Evolutionary conservation across 2,888 invertebrate species (phyloP), one percentile per base, ranked within the genome.

Genomic region (Eristalinus sepulchralis): DNA sequence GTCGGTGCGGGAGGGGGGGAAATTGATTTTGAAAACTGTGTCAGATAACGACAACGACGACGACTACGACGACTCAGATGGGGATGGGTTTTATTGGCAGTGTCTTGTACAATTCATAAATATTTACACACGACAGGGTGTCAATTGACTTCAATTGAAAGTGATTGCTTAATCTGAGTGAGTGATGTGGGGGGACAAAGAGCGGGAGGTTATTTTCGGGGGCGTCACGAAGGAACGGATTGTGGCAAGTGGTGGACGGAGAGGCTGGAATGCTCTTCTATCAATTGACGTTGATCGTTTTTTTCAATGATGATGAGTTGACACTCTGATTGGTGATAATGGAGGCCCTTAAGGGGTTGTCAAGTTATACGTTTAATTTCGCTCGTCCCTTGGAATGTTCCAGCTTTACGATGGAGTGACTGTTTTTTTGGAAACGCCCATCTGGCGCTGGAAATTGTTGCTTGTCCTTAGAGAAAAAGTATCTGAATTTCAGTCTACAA

Each of bases 81-180:
- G 47, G n/a, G 17, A 47, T 47, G 47, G 8, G 5, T 47, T 39
- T 47, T 47, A 47, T 24, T 57, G 57, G 24, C 57, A 57, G 57
- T 57, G 57, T 22, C 47, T 10, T 63, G 20, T 71, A 33, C 31
- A 33, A 53, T 33, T 62, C 27, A 20, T 57, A 73, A 73, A 64
- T 66, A 75, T 75, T 75, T 53, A 76, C 60, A 60, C 67, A 67
- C 67, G 66, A 60, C 66, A 13, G 22, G 57, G 57, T 57, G 63
- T 34, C 81, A 81, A 75, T 81, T 81, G 36, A 70, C 68, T 70
- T 70, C 68, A 81, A 75, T 81, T 81, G 63, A 70, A n/a, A 59
- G 63, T 34, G 34, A 75, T 64, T 70, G 17, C 75, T 34, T 68
- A 73, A 73, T 80, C 67, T 80, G 39, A 39, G 47, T 66, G 34